Evolutionary conservation across 2,888 invertebrate genomes (phyloP).

Genomic region (Eupithecia abbreviata): DNA sequence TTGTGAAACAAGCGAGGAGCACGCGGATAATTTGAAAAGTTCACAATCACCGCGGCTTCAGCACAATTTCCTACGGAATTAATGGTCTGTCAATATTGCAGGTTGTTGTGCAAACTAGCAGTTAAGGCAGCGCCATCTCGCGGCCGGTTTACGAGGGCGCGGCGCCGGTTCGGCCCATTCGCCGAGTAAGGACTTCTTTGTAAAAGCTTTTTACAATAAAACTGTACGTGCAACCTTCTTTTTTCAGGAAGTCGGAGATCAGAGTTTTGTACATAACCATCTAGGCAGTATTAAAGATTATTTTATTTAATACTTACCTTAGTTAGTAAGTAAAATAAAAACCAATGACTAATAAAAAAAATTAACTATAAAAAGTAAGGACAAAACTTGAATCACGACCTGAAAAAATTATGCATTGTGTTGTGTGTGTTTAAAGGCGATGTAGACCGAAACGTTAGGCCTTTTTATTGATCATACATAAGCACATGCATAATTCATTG

Average conservation of each 20-base stretch:
- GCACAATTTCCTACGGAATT: slow-evolving; percentile 83
- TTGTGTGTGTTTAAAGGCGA: too few species aligned
- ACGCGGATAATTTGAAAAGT: slow-evolving; percentile 83
- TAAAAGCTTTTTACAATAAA: slow-evolving; percentile 12
- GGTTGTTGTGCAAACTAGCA: slow-evolving; percentile 77
- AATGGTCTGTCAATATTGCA: slow-evolving; percentile 83
- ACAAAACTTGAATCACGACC: too few species aligned
- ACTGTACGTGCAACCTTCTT: background rate
- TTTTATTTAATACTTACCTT: too few species aligned
- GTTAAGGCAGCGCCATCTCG: slow-evolving; percentile 78
- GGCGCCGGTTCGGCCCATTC: slow-evolving; percentile 56
- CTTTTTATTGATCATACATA: too few species aligned
- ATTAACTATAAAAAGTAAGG: too few species aligned
- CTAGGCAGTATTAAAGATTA: background rate
- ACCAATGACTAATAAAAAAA: too few species aligned
- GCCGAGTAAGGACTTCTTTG: slow-evolving; percentile 43
- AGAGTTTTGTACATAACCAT: background rate
- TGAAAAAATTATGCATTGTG: too few species aligned
- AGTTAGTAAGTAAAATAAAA: too few species aligned
- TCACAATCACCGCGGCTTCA: slow-evolving; percentile 81
- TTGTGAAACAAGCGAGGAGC: slow-evolving; percentile 73
- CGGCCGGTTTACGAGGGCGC: slow-evolving; percentile 67
- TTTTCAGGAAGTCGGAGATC: background rate
- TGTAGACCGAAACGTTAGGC: too few species aligned
- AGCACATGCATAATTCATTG: too few species aligned